phyloP scores from a whole-genome alignment of 1,140 invertebrate genomes.

The Drosophila sp. region DNA sequence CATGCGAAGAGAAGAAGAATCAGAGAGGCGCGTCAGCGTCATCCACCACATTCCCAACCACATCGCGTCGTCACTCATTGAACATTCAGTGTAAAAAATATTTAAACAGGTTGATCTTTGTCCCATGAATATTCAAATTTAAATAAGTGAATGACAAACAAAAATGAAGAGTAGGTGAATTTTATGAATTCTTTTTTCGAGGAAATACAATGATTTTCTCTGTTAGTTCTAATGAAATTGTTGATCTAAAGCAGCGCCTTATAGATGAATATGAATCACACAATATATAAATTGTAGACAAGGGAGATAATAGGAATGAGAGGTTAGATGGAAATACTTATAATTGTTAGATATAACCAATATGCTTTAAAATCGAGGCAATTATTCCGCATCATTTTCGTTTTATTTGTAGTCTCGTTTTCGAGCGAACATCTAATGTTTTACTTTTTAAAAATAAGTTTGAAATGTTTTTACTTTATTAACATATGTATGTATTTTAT shows the following conservation, averaged over 20 bases:
- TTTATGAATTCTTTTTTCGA: background rate
- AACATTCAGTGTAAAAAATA: conserved; percentile 65
- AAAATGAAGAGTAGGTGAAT: conserved; percentile 14
- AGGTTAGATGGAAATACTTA: no score
- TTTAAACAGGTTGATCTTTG: conserved; percentile 57
- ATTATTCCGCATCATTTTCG: no score
- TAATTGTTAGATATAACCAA: no score
- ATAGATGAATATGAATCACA: background rate
- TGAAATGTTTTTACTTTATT: no score
- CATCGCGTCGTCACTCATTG: conserved; percentile 46
- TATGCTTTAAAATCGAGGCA: no score
- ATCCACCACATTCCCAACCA: background rate
- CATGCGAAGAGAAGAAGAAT: conserved; percentile 45
- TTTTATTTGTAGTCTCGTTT: no score
- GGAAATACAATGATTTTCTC: background rate
- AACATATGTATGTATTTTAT: no score
- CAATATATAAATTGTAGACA: background rate
- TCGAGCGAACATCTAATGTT: no score
- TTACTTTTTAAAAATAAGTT: no score
- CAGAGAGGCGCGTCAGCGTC: conserved; percentile 11
- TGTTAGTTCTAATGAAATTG: conserved; percentile 6
- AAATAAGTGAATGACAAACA: conserved; percentile 18
- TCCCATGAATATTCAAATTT: conserved; percentile 31
- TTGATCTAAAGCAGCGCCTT: background rate
- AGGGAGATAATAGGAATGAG: no score